Base-by-base conservation (phyloP, 2,113 vertebrate genomes). In the Australoheros scitulus region DNA sequence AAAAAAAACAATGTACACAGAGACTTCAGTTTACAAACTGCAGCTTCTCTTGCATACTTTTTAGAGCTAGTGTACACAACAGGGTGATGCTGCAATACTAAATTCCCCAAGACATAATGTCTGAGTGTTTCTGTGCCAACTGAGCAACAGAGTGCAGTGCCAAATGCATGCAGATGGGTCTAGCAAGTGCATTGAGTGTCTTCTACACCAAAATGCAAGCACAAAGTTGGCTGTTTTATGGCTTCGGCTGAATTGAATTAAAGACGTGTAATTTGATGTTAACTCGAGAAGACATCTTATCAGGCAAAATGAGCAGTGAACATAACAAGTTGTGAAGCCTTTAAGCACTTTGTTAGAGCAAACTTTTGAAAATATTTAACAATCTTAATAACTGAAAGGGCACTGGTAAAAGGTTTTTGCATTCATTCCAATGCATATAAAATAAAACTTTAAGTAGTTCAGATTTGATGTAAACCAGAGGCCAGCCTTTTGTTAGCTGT, bases 41-140 rank as follows among this genome's bases (percentile, higher is more conserved):
- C 11, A 70, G 41, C 29, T 29, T 20, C 22, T 50, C 10, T 50
- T 26, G 64, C 0, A 0, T 47, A 4, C 15, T 5, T 13, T 14
- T 10, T 38, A 38, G 36, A 38, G 36, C 36, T 38, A 38, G 36
- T 43, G 41, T 43, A 43, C 11, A 50, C 41, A 36, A 36, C 32
- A 70, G 64, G 17, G 3, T 18, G 41, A 70, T 29, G 9, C 65
- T 32, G 43, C 65, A 32, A 7, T 32, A 11, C 43, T 32, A 8
- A 32, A 13, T 72, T 1, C 10, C 43, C 0, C 7, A 32, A 52
- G 29, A 1, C 10, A 13, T 20, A 26, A 32, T 13, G 65, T 52
- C 29, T 52, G 50, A 52, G 50, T 7, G 50, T 24, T 59, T 52
- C 50, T 18, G 50, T 18, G 50, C 50, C 17, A 18, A 52, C 6